Conservation (phyloP, 2,888 invertebrate species). For the Drosophila anomalata region DNA sequence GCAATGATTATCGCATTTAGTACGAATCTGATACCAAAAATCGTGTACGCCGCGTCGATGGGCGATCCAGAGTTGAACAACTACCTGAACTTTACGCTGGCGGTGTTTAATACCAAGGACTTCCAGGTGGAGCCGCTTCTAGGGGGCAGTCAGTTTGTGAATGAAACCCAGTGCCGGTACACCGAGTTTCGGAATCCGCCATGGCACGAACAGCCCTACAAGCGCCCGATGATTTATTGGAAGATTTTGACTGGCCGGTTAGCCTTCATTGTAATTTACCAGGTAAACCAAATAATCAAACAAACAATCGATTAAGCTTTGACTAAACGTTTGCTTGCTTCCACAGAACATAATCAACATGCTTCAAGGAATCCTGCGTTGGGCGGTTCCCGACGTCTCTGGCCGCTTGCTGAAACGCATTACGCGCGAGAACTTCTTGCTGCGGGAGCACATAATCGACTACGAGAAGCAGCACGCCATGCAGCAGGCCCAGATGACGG, state of each 20-base stretch:
- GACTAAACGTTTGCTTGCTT: conserved; percentile 6
- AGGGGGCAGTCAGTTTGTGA: conserved; percentile 76
- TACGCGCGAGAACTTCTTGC: conserved; percentile 89
- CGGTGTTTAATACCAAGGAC: conserved; percentile 87
- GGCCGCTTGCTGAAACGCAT: conserved; percentile 88
- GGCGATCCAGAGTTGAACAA: conserved; percentile 85
- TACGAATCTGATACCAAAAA: conserved; percentile 91
- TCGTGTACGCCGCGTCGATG: conserved; percentile 87
- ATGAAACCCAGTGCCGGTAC: conserved; percentile 86
- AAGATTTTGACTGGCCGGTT: conserved; percentile 89
- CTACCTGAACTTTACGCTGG: conserved; percentile 89
- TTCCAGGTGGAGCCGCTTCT: conserved; percentile 83
- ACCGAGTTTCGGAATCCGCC: conserved; percentile 88
- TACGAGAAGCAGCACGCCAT: conserved; percentile 83
- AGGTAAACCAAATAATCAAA: conserved; percentile 78
- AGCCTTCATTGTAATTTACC: conserved; percentile 91
- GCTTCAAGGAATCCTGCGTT: conserved; percentile 89
- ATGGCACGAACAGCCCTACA: conserved; percentile 84
- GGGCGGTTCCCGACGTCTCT: conserved; percentile 91
- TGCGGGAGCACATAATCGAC: conserved; percentile 90
- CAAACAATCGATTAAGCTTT: background rate
- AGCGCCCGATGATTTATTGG: conserved; percentile 89
- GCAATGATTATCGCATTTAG: conserved; percentile 93
- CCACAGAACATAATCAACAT: conserved; percentile 90
- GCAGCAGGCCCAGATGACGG: conserved; percentile 30